Percentiles rank a stretch among this genome's conserved stretches.
Conservation (phyloP, 2,797 vertebrate species). For the Limnodromus scolopaceus region DNA sequence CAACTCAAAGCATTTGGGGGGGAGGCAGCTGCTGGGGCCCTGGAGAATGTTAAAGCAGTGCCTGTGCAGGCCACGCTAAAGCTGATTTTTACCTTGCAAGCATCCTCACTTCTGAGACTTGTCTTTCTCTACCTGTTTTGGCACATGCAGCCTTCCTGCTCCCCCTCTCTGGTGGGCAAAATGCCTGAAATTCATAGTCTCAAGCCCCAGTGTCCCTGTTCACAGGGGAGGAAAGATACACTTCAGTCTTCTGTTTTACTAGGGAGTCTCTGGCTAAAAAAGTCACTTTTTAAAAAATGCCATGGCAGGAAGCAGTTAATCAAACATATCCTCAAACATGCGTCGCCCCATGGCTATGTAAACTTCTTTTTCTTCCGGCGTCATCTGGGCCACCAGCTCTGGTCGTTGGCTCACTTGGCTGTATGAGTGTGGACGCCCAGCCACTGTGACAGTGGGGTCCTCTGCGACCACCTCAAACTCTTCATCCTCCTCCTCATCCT, state of each 20-base stretch:
- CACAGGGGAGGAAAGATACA: background rate
- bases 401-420: slow-evolving; percentile 94
- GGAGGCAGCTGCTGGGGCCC: background rate
- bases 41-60: background rate
- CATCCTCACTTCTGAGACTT: background rate
- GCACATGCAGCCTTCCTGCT: background rate
- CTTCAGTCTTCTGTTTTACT: slow-evolving; percentile 9
- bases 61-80: background rate
- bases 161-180: background rate
- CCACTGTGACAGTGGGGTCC: slow-evolving; percentile 89
- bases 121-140: background rate
- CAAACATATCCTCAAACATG: slow-evolving; percentile 94
- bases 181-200: background rate
- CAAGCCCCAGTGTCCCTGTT: background rate
- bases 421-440: slow-evolving; percentile 87
- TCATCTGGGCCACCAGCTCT: slow-evolving; percentile 95
- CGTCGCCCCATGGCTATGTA: slow-evolving; percentile 96
- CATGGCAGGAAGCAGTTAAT: background rate
- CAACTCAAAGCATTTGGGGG: background rate
- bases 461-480: slow-evolving; percentile 93
- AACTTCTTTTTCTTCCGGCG: slow-evolving; percentile 91
- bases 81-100: background rate
- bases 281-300: background rate
- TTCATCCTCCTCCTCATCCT: slow-evolving; percentile 90
- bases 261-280: slow-evolving; percentile 5